Evolutionary conservation across 2,888 invertebrate genomes (phyloP).

Genomic region (Physocephala rufipes): DNA sequence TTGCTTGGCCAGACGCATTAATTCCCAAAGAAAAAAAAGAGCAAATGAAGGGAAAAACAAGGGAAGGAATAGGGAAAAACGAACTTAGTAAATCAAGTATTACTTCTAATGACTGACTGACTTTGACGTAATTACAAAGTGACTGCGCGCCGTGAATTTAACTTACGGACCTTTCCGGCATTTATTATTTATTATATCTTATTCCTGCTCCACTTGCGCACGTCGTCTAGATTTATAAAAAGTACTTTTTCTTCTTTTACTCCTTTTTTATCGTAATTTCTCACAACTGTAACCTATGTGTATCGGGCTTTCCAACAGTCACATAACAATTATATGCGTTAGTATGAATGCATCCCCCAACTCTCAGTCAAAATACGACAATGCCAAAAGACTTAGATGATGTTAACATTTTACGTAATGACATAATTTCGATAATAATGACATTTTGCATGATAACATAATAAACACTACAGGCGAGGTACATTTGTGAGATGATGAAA

Average conservation of each 20-base stretch:
- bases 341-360: too few relatives aligned
- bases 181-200: constrained; percentile 44
- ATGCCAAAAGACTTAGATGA: too few relatives aligned
- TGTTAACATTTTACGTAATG: too few relatives aligned
- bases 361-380: too few relatives aligned
- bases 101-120: neutral
- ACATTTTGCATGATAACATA: too few relatives aligned
- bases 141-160: neutral
- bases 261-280: neutral
- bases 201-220: constrained; percentile 35
- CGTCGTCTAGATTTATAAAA: neutral
- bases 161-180: constrained; percentile 17
- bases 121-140: neutral
- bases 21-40: neutral
- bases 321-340: too few relatives aligned
- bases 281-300: neutral
- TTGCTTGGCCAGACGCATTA: neutral
- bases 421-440: too few relatives aligned
- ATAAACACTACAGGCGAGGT: too few relatives aligned
- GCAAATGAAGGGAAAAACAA: neutral
- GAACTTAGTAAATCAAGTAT: neutral
- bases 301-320: too few relatives aligned
- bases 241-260: neutral
- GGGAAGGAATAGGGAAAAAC: too few relatives aligned
- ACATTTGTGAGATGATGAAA: too few relatives aligned